Evolutionary conservation across 2,888 invertebrate genomes (phyloP).

Genomic region (Cenopis cana): DNA sequence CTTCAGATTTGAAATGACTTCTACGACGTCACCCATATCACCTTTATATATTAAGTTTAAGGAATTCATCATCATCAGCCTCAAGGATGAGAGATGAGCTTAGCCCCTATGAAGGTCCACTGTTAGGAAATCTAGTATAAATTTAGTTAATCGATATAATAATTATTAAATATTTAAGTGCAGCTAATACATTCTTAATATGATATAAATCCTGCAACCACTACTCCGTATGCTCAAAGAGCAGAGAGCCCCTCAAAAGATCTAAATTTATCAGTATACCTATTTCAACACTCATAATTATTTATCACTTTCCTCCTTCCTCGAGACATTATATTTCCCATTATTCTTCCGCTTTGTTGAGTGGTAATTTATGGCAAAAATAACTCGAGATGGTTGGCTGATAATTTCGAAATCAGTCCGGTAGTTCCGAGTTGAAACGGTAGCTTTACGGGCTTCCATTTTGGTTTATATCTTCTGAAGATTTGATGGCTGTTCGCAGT

Average conservation of each 20-base stretch:
- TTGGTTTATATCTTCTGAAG: constrained; percentile 24
- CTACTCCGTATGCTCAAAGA: constrained; percentile 18
- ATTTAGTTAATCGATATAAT: background rate
- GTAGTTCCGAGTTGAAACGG: constrained; percentile 37
- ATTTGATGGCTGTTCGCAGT: constrained; percentile 11
- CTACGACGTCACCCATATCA: too few species aligned
- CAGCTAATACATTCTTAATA: background rate
- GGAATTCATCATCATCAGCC: too few species aligned
- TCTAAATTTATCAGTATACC: constrained; percentile 41
- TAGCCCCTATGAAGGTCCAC: too few species aligned
- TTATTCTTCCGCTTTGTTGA: constrained; percentile 45
- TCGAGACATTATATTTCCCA: constrained; percentile 43
- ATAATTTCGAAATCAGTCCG: constrained; percentile 44
- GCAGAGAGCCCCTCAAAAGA: constrained; percentile 28
- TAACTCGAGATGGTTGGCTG: constrained; percentile 43
- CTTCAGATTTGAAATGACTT: too few species aligned
- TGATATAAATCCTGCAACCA: constrained; percentile 1
- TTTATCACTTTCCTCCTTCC: constrained; percentile 43
- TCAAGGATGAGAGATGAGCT: too few species aligned
- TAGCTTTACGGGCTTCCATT: constrained; percentile 23
- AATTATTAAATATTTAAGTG: background rate
- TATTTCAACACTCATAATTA: constrained; percentile 45
- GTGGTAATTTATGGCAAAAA: constrained; percentile 43
- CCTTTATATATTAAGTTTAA: background rate
- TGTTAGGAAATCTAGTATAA: too few species aligned